Conservation (phyloP, 2,797 vertebrate species). For the Mus spretus region DNA sequence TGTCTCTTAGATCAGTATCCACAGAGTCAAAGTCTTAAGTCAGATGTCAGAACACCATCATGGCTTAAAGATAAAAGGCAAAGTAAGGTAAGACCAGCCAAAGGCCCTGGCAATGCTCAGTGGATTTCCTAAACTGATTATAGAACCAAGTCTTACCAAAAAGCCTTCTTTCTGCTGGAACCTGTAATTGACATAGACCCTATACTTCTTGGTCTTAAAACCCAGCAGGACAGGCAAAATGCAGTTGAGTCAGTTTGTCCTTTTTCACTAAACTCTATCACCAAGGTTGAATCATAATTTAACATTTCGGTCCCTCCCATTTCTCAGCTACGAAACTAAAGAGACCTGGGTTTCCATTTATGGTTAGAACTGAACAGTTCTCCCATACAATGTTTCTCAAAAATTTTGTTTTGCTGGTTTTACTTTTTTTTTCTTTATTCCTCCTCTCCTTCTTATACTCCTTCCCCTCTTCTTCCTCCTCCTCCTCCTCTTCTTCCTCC, state of each 20-base stretch:
- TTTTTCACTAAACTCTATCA: slow-evolving; percentile 40
- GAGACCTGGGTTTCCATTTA: not conserved
- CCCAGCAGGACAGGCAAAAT: not conserved
- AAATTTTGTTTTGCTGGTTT: not conserved
- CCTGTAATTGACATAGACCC: not conserved
- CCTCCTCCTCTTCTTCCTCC: not conserved
- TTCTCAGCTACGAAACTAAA: slow-evolving; percentile 7
- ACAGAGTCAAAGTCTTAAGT: not conserved
- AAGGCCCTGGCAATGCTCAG: not conserved
- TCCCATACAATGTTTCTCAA: not conserved
- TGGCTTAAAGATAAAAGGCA: not conserved
- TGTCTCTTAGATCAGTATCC: not conserved
- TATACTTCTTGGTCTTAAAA: not conserved
- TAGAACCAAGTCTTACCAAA: not conserved
- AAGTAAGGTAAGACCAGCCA: not conserved
- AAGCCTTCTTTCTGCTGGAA: not conserved
- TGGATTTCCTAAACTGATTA: not conserved
- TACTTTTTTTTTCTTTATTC: not conserved
- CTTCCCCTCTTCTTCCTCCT: not conserved
- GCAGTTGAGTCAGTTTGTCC: not conserved
- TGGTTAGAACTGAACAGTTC: slow-evolving; percentile 25
- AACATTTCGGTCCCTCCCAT: not conserved
- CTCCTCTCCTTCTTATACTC: no score
- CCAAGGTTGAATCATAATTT: not conserved
- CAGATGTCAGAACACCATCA: not conserved